These are phyloP conservation scores for Daphoenositta chrysoptera DNA, from an alignment of 2,113 vertebrate species.

Conservation along the genomic window DNA sequence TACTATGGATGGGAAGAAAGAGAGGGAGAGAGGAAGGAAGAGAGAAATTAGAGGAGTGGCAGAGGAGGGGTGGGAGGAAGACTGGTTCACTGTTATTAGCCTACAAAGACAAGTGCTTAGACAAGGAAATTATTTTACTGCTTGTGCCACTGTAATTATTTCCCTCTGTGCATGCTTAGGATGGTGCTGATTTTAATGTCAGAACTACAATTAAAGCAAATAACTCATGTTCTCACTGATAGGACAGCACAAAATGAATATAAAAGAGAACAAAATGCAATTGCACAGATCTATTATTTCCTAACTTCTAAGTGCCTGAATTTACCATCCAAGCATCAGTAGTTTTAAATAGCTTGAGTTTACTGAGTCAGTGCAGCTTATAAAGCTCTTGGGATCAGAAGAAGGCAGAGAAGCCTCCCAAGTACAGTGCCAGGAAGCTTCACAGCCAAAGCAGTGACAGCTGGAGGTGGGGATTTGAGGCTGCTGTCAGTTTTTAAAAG, in stretches of 20 bases:
- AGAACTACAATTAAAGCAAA: neutral
- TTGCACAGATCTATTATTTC: neutral
- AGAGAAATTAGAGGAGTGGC: neutral
- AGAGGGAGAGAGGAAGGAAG: neutral
- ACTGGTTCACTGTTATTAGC: neutral
- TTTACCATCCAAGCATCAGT: neutral
- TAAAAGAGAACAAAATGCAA: neutral
- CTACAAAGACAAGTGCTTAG: neutral
- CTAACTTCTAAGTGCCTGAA: neutral
- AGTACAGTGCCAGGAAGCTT: neutral
- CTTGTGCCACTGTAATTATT: neutral
- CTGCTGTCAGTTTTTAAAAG: neutral
- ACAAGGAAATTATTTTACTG: neutral
- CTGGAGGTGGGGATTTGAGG: neutral
- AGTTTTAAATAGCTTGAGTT: neutral
- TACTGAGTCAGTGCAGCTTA: neutral
- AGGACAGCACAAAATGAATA: neutral
- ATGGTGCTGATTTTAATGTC: neutral
- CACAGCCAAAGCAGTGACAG: slow-evolving; percentile 10
- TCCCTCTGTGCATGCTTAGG: neutral
- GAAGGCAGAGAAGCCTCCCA: neutral
- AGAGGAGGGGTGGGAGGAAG: neutral
- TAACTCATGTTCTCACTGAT: neutral
- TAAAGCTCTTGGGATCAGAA: neutral
- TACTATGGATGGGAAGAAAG: neutral